A percentile compares a stretch with the other conserved stretches of the same genome.
Evolutionary conservation across 2,888 invertebrate genomes (phyloP).

Genomic region (Chaitophorus viminalis): DNA sequence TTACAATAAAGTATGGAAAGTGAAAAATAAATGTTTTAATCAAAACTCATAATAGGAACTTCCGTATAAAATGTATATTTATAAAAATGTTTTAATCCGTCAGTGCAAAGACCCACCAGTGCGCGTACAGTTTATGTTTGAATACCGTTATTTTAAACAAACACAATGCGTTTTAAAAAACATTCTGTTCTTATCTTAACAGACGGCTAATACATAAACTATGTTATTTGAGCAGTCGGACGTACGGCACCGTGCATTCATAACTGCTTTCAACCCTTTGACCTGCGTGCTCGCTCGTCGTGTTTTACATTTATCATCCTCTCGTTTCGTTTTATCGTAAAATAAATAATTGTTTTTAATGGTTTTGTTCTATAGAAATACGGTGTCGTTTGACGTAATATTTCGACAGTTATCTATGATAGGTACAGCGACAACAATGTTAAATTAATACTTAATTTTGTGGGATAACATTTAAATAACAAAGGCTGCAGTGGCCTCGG

Average conservation of each 20-base stretch:
- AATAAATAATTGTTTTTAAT: constrained; percentile 56
- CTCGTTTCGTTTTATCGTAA: constrained; percentile 20
- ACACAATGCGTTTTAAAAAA: background rate
- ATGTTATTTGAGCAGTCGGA: background rate
- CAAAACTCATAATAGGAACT: no score
- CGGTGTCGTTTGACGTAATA: constrained; percentile 43
- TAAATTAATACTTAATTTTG: constrained; percentile 61
- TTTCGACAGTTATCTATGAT: constrained; percentile 54
- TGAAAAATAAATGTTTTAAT: no score
- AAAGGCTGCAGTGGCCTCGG: constrained; percentile 23
- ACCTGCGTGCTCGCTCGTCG: background rate
- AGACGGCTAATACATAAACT: background rate
- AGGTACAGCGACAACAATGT: constrained; percentile 45
- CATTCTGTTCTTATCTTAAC: background rate
- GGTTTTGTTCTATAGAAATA: background rate
- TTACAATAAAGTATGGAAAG: no score
- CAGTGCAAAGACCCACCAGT: background rate
- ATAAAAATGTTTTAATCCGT: background rate
- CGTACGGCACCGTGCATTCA: background rate
- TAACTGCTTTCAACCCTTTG: constrained; percentile 28
- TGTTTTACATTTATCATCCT: constrained; percentile 52
- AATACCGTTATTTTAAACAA: background rate
- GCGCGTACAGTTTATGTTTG: background rate
- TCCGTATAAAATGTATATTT: no score
- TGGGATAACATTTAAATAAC: constrained; percentile 53